A percentile compares a stretch with the other conserved stretches of the same genome.
Conservation (phyloP, 2,888 invertebrate genomes). For the Trachelus troglodyta region DNA sequence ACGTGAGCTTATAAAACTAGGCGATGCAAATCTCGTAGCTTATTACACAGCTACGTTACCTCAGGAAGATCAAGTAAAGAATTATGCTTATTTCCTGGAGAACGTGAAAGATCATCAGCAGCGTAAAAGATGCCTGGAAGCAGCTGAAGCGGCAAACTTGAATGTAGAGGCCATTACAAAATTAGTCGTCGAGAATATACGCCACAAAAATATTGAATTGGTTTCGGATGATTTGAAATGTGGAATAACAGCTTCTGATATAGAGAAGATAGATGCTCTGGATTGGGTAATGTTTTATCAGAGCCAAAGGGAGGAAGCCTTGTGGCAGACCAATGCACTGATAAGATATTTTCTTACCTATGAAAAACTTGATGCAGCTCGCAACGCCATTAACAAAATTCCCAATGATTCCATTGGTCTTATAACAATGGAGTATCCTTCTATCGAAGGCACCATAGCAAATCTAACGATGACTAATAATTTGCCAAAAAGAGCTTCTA, state of each 20-base stretch:
- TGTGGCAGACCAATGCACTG: conserved; percentile 90
- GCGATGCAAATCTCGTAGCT: conserved; percentile 83
- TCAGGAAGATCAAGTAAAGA: conserved; percentile 68
- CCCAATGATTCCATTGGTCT: conserved; percentile 75
- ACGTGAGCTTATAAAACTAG: conserved; percentile 76
- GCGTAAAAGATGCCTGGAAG: conserved; percentile 75
- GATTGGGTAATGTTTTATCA: conserved; percentile 89
- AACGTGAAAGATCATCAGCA: conserved; percentile 74
- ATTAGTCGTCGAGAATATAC: conserved; percentile 84
- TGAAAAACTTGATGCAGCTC: conserved; percentile 85
- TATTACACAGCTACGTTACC: conserved; percentile 87
- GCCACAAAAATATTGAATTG: conserved; percentile 63
- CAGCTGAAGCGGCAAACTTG: conserved; percentile 79
- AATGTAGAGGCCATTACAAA: conserved; percentile 88
- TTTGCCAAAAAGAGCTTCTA: conserved; percentile 65
- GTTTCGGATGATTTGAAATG: conserved; percentile 64
- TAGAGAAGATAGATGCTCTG: conserved; percentile 79
- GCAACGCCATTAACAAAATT: conserved; percentile 79
- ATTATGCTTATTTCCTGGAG: conserved; percentile 78
- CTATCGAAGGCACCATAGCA: conserved; percentile 54
- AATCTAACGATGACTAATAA: conserved; percentile 64
- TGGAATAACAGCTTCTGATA: conserved; percentile 76
- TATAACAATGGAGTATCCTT: conserved; percentile 68
- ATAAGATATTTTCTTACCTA: conserved; percentile 86
- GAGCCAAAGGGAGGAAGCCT: conserved; percentile 81